Base-by-base conservation (phyloP, 92 coral and sea anemone species). In the Pocillopora meandrina region DNA sequence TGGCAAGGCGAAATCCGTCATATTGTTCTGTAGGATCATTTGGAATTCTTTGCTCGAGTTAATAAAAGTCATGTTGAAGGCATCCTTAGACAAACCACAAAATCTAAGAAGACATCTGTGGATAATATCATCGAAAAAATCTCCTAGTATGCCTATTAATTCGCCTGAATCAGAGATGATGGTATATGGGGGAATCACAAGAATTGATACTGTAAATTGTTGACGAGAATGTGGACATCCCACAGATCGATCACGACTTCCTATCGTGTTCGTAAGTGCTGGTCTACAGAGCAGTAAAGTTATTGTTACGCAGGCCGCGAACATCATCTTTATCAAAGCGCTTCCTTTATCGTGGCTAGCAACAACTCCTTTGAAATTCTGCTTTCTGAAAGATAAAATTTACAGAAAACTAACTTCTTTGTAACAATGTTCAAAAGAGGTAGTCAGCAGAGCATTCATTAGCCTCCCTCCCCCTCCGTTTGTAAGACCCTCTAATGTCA, bases 131-230 rank as follows among this genome's bases (percentile, higher is more conserved):
- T 0, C 5, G 60, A 81, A 34, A 20, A 71, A 70, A 11, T 81
- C 85, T 34, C 85, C 85, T n/a, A 81, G 9, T 34, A 81, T n/a
- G 47, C 85, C 85, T 21, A 14, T 13, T 35, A 34, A 0, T 11
- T 59, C 33, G 17, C 23, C 31, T 15, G 64, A 21, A 20, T 34
- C 0, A 63, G 82, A 33, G 5, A 17, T 0, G 23, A 12, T 0
- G 26, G 72, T 56, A 31, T 66, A 19, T 1, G 83, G 83, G 56
- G 83, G 83, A 23, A 15, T 2, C 16, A 21, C 1, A 23, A 79
- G 74, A 21, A 68, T 35, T 16, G 83, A 65, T 16, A 79, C 26
- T 21, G 69, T 15, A 20, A 19, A 31, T 64, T 12, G 52, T 42
- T 7, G 52, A 42, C 52, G 52, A 42, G 52, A 3, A 42, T 42